Evolutionary conservation across 2,888 invertebrate species (phyloP), one percentile per base, ranked within the genome.

Genomic region (Epistrophella euchroma): DNA sequence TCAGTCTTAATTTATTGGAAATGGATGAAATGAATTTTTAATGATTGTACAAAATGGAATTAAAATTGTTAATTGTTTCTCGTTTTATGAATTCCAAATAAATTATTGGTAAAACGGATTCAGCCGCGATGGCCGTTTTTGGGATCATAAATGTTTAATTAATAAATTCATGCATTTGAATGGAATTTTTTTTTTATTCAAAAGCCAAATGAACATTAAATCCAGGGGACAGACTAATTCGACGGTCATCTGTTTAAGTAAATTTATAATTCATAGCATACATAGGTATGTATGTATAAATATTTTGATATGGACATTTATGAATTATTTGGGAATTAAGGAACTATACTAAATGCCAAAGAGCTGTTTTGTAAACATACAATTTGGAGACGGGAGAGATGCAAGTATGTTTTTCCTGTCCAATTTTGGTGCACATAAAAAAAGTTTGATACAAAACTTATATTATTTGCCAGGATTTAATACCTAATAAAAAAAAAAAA

Each of bases 1-100:
- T 35, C 37, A 37, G 32, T 15, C 25, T 62, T 62, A 62, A 77
- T 82, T 76, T 58, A 72, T 72, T 82, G 52, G 60, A 55, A 74
- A 52, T 19, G 37, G 35, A 0, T 19, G 13, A 55, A 58, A 75
- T 75, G 50, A 79, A 80, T 80, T 75, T 84, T 76, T 76, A 80
- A 80, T 76, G 45, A n/a, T 47, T 55, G 32, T 5, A 19, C 35
- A 40, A 56, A 79, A 60, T 28, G 32, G 25, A 62, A 68, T 68
- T 73, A 70, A 68, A 60, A 81, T 73, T 70, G 80, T 76, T 73
- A 80, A 85, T 80, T 76, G 56, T 76, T 76, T 83, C 73, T 55
- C 76, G 43, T 76, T 85, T 76, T 68, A 79, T 75, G 76, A 73
- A 85, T 85, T 76, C 64, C 50, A 68, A 68, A 68, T 85, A 70